A percentile compares a stretch with the other conserved stretches of the same genome.
These are phyloP conservation scores for Hydriomena furcata DNA, from an alignment of 2,888 invertebrate genomes.

Conservation along the genomic window DNA sequence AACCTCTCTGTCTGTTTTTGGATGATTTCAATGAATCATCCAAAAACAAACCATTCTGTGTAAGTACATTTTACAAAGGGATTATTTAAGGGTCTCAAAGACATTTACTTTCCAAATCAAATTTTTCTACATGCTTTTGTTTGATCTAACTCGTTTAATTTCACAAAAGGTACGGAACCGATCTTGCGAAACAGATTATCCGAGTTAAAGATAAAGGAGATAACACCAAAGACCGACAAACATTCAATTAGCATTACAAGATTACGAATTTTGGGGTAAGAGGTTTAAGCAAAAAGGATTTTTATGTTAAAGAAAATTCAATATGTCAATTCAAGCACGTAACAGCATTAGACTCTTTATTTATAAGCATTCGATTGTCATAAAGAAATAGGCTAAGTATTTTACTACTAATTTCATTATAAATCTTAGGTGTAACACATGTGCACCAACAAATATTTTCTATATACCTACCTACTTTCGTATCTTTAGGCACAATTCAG, in stretches of 20 bases:
- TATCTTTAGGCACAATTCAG: too few relatives aligned
- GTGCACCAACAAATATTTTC: too few relatives aligned
- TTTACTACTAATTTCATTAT: neutral
- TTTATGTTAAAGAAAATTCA: constrained; percentile 32
- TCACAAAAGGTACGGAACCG: constrained; percentile 59
- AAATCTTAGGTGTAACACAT: too few relatives aligned
- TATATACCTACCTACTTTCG: too few relatives aligned
- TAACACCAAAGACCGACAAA: constrained; percentile 53
- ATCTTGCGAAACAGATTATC: constrained; percentile 64
- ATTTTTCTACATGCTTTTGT: constrained; percentile 52
- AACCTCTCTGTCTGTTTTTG: too few relatives aligned
- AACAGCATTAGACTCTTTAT: constrained; percentile 18
- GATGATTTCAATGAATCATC: too few relatives aligned
- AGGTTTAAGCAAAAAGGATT: constrained; percentile 45
- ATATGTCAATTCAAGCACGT: constrained; percentile 30
- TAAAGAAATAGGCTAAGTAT: constrained; percentile 11
- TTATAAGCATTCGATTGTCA: constrained; percentile 18
- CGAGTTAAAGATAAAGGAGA: constrained; percentile 55
- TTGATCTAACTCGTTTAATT: constrained; percentile 61
- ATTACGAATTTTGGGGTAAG: constrained; percentile 50
- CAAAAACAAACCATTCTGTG: too few relatives aligned
- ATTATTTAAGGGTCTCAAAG: constrained; percentile 17
- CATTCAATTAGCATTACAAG: constrained; percentile 70
- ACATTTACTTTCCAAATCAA: constrained; percentile 41
- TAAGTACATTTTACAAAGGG: neutral